Evolutionary conservation across 1,140 invertebrate genomes (phyloP), one percentile per base, ranked within the genome.

Genomic region (Octopus bimaculoides): DNA sequence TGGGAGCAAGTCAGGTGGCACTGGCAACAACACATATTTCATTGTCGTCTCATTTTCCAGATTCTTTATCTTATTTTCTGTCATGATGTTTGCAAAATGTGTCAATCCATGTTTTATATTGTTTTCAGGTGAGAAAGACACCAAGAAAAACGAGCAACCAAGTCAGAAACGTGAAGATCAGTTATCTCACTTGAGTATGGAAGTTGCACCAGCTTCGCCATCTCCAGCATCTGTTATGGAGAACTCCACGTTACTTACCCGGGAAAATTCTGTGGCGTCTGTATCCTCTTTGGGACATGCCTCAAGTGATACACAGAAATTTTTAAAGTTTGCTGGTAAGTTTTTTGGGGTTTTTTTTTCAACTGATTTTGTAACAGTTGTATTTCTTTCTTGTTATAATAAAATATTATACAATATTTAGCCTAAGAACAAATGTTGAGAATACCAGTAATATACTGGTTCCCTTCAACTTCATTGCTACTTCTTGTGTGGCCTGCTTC

Each of bases 281-380:
- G 85, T 85, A 26, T 83, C 84, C 6, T 86, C 83, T 7, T 81
- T 87, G 66, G 80, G 82, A n/a, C 81, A 84, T 20, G 81, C 92
- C 10, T 88, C 90, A 73, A 86, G 88, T 55, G 92, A 93, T 86
- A 91, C 91, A 56, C 89, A 92, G 75, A 96, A 96, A 89, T 96
- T 96, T 91, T 91, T 96, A 4, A 93, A 93, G 85, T 96, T 96
- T 91, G 95, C 94, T 66, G 93, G 92, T 93, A 90, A 80, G 75
- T 78, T 79, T 73, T 71, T 12, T 26, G 17, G 4, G 4, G 0
- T 69, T 17, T 17, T 69, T 5, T 71, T 61, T 61, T 61, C 17
- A 41, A 41, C 3, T 41, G 3, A 41, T 41, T 41, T 41, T 41
- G 26, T 41, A 41, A 41, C 26, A 0, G 26, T 41, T 41, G 26